phyloP scores from a whole-genome alignment of 2,797 vertebrate genomes.

The Prionace glauca region DNA sequence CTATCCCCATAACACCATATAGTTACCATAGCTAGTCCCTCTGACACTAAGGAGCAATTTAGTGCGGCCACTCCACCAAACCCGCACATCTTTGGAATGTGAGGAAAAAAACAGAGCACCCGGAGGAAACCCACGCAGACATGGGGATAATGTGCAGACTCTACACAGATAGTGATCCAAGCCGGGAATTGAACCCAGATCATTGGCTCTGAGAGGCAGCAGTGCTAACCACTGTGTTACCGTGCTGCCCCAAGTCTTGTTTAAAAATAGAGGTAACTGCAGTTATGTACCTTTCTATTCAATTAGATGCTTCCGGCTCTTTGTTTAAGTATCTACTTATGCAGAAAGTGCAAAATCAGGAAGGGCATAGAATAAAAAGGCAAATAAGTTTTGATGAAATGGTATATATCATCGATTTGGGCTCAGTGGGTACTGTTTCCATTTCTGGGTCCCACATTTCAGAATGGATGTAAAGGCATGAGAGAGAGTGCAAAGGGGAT shows the following conservation, averaged over 20 bases:
- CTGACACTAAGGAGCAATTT: too few relatives aligned
- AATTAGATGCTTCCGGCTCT: not conserved
- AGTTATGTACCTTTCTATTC: not conserved
- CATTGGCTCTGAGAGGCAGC: too few relatives aligned
- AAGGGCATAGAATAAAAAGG: not conserved
- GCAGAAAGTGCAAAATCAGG: not conserved
- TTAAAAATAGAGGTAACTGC: not conserved
- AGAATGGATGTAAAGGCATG: not conserved
- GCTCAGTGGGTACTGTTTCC: not conserved
- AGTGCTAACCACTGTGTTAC: too few relatives aligned
- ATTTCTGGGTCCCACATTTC: not conserved
- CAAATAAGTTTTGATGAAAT: not conserved
- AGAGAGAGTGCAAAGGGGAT: not conserved
- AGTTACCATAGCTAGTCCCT: too few relatives aligned
- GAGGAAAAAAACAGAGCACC: too few relatives aligned
- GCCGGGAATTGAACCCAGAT: too few relatives aligned
- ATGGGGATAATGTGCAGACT: too few relatives aligned
- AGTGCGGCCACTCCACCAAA: too few relatives aligned
- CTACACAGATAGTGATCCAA: too few relatives aligned
- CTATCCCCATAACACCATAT: too few relatives aligned
- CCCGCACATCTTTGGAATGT: too few relatives aligned
- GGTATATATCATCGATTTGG: not conserved
- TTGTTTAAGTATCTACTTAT: not conserved
- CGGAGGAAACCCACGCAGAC: too few relatives aligned
- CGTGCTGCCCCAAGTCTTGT: not conserved